Conservation (phyloP, 2,888 invertebrate species). For the Charanyca ferruginea region DNA sequence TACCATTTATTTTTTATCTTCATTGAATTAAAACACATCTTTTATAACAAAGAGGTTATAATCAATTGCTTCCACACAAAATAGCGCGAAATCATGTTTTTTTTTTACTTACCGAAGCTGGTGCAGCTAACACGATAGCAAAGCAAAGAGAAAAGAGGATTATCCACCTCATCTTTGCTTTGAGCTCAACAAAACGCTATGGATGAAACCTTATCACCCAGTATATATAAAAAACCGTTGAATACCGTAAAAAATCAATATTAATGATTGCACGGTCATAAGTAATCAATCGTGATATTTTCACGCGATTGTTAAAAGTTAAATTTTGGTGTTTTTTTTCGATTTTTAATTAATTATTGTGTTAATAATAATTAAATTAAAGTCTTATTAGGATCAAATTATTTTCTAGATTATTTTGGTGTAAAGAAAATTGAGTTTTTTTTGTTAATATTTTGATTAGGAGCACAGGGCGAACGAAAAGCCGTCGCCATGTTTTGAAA, state of each 20-base stretch:
- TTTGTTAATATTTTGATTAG: slow-evolving; percentile 9
- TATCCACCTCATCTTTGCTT: slow-evolving; percentile 66
- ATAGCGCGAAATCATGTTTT: background rate
- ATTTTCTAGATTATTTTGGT: slow-evolving; percentile 26
- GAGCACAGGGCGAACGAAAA: background rate
- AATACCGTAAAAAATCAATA: slow-evolving; percentile 67
- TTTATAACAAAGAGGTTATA: background rate
- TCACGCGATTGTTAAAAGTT: slow-evolving; percentile 27
- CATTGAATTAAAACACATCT: background rate
- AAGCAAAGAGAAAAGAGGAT: slow-evolving; percentile 64
- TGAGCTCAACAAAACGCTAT: slow-evolving; percentile 45
- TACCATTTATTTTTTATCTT: too few relatives aligned
- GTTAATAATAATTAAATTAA: slow-evolving; percentile 45
- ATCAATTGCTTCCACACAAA: background rate
- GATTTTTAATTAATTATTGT: slow-evolving; percentile 37
- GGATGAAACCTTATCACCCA: slow-evolving; percentile 14
- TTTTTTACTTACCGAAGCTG: slow-evolving; percentile 48
- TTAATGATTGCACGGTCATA: slow-evolving; percentile 64
- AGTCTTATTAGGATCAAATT: slow-evolving; percentile 31
- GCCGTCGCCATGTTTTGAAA: background rate
- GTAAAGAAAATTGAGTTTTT: slow-evolving; percentile 22
- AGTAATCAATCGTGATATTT: slow-evolving; percentile 67
- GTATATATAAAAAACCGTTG: slow-evolving; percentile 58
- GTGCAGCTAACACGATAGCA: slow-evolving; percentile 50
- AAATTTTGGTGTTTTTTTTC: slow-evolving; percentile 16